Evolutionary conservation across 2,797 vertebrate species (phyloP).

Genomic region (Helarctos malayanus): DNA sequence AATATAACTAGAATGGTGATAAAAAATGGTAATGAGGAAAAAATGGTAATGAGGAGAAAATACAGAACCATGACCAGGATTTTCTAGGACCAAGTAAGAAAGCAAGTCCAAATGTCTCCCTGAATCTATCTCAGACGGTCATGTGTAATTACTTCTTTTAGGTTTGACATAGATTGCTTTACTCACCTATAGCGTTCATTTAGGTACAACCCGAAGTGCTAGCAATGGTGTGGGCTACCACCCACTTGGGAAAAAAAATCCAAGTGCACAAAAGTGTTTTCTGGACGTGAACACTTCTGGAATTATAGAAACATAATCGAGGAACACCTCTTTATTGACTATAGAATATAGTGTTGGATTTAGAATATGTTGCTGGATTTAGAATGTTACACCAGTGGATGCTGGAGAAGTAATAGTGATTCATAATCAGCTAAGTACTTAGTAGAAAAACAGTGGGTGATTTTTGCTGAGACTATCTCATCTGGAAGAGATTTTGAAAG

Average conservation of each 20-base stretch:
- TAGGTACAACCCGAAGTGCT: not conserved
- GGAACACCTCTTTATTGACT: not conserved
- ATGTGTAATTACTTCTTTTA: not conserved
- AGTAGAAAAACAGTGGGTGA: not conserved
- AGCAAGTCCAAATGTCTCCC: not conserved
- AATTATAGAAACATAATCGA: not conserved
- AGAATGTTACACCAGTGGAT: not conserved
- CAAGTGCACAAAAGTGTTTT: not conserved
- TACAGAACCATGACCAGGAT: not conserved
- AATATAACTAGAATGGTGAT: not conserved
- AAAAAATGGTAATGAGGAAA: not conserved
- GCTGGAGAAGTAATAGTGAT: not conserved
- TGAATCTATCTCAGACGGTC: not conserved
- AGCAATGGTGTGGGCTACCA: not conserved
- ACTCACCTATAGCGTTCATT: not conserved
- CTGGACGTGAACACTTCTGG: not conserved
- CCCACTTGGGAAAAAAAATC: not conserved
- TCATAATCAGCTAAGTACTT: not conserved
- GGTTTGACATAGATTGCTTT: not conserved
- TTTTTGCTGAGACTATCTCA: not conserved
- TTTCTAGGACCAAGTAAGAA: not conserved
- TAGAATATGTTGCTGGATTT: not conserved
- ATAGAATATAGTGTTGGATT: not conserved
- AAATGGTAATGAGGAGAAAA: not conserved
- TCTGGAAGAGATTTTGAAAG: not conserved